Evolutionary conservation across 2,888 invertebrate species (phyloP).

Genomic region (Rhingia campestris): DNA sequence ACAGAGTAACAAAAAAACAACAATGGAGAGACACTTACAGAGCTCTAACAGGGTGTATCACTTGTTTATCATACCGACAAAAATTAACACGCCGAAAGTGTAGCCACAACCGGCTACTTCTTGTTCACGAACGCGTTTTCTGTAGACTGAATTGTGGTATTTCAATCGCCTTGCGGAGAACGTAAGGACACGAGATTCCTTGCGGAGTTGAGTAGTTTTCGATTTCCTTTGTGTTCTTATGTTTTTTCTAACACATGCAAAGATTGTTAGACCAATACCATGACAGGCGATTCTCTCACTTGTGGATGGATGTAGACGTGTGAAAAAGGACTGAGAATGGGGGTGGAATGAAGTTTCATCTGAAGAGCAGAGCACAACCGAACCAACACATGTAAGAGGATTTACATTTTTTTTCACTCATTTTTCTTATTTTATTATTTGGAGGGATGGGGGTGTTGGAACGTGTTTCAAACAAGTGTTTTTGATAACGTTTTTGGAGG

Average conservation of each 20-base stretch:
- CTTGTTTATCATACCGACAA: conserved; percentile 83
- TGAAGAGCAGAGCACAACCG: conserved; percentile 57
- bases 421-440: conserved; percentile 23
- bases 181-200: conserved; percentile 67
- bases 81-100: conserved; percentile 83
- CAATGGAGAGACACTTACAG: conserved; percentile 81
- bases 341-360: conserved; percentile 56
- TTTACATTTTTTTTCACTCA: conserved; percentile 38
- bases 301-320: conserved; percentile 16
- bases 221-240: conserved; percentile 24
- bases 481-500: conserved; percentile 62
- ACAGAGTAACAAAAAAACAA: conserved; percentile 28
- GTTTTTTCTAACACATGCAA: conserved; percentile 47
- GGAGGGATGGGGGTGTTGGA: conserved; percentile 38
- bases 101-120: conserved; percentile 83
- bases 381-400: conserved; percentile 53
- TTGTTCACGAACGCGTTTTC: conserved; percentile 83
- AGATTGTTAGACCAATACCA: conserved; percentile 27
- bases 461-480: conserved; percentile 73
- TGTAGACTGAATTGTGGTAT: conserved; percentile 81
- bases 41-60: conserved; percentile 83
- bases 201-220: conserved; percentile 20
- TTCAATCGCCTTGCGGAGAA: conserved; percentile 57
- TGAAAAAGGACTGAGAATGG: conserved; percentile 56
- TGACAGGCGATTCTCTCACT: conserved; percentile 41